Evolutionary conservation across 2,888 invertebrate species (phyloP), one percentile per base, ranked within the genome.

Genomic region (Antheraea assamensis): DNA sequence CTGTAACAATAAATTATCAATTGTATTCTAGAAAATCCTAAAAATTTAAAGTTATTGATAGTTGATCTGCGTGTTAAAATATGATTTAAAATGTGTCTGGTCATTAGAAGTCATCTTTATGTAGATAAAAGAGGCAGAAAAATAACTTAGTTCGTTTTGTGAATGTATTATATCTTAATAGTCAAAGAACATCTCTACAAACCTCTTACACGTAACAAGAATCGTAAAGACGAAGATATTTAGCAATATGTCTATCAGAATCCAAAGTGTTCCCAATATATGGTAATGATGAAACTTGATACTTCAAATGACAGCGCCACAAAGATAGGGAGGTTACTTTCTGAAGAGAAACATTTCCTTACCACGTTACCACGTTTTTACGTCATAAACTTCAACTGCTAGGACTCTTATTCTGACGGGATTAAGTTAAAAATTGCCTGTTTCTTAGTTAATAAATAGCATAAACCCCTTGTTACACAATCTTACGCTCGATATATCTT

Each of bases 401-500:
- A 21, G 7, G 15, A 30, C 47, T 74, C 78, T 78, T 85, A 83
- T 7, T 0, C 0, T 0, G 0, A 3, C 0, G 0, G 2, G 0
- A 27, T 19, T 17, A 1, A 64, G 61, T 27, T 30, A 1, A 30
- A 64, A 64, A 64, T 64, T 30, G 17, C 27, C 30, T 17, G 61
- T 3, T 3, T 17, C 8, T 17, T 4, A 30, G 3, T 27, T 64
- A 17, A 30, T 1, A 24, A 10, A 70, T 52, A 58, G 49, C 58
- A 75, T 74, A 75, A 76, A 77, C 73, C 74, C 75, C 76, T 72
- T 75, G 75, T 77, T 81, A 82, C 81, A 88, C 91, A 91, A 92
- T 92, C 91, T 92, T 88, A 91, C 90, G 92, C 91, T 89, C 90
- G 89, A 92, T 92, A 91, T 91, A 90, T 91, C 92, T 92, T 92